These are phyloP conservation scores for Rhagologus leucostigma DNA, from an alignment of 2,113 vertebrate species.

Conservation along the genomic window DNA sequence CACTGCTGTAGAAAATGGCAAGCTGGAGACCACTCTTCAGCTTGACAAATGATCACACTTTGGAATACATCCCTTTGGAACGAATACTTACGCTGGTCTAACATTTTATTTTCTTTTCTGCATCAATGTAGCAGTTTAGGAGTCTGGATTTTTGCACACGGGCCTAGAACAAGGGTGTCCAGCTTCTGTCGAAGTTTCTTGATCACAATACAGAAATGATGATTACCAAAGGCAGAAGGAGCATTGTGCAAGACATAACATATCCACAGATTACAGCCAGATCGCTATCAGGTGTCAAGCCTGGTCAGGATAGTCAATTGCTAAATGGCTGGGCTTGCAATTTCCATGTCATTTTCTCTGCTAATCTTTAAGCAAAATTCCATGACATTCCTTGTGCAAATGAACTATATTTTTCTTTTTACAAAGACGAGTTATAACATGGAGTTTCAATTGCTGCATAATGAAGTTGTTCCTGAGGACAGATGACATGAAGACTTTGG, in stretches of 20 bases:
- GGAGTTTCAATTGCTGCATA: neutral
- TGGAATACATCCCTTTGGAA: neutral
- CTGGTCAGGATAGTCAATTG: neutral
- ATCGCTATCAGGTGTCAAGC: neutral
- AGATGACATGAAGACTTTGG: neutral
- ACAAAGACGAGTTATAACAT: neutral
- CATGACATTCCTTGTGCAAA: neutral
- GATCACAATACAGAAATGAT: neutral
- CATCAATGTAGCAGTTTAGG: neutral
- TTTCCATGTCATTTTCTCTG: neutral
- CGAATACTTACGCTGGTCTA: neutral
- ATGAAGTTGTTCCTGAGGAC: neutral
- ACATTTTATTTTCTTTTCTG: neutral
- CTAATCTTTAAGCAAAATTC: constrained; percentile 7
- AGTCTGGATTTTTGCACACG: neutral
- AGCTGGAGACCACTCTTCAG: neutral
- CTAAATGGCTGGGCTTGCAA: neutral
- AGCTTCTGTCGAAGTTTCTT: neutral
- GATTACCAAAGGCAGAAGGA: neutral
- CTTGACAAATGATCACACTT: neutral
- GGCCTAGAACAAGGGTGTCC: neutral
- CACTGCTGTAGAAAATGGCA: neutral
- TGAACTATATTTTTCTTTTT: neutral
- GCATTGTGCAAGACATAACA: neutral
- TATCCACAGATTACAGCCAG: neutral